Evolutionary conservation across 2,113 vertebrate genomes (phyloP).

Genomic region (Sinocyclocheilus maitianheensis): DNA sequence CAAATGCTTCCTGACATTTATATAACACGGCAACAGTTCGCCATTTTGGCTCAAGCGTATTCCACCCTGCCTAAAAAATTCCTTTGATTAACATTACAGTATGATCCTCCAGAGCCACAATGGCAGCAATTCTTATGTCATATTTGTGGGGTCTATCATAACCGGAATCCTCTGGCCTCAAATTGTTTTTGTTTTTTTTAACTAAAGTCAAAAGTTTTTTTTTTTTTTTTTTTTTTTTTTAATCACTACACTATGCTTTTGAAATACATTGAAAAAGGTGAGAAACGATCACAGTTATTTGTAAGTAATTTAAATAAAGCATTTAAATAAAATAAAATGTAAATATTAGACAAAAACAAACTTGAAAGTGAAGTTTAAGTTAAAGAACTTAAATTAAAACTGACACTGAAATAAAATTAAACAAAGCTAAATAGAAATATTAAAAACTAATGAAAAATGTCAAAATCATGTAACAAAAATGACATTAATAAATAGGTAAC

Average conservation of each 20-base stretch:
- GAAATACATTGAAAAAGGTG: no score
- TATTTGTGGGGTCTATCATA: background rate
- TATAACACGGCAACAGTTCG: background rate
- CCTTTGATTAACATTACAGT: background rate
- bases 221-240: no score
- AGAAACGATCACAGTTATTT: no score
- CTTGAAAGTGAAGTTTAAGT: background rate
- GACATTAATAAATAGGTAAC: no score
- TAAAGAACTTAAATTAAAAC: background rate
- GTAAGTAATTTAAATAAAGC: background rate
- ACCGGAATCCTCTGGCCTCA: no score
- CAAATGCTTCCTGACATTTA: background rate
- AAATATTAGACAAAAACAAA: background rate
- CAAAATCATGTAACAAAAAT: background rate
- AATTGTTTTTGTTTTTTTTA: no score
- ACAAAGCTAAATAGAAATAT: background rate
- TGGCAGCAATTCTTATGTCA: slow-evolving; percentile 35
- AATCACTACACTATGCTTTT: no score
- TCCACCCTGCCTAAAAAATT: background rate
- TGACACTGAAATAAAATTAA: background rate
- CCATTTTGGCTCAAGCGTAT: slow-evolving; percentile 29
- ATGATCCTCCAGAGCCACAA: slow-evolving; percentile 38
- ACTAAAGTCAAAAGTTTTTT: background rate
- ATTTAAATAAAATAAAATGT: background rate
- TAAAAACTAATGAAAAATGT: background rate